phyloP scores from a whole-genome alignment of 2,797 vertebrate species.

The Dendrocincla fuliginosa region DNA sequence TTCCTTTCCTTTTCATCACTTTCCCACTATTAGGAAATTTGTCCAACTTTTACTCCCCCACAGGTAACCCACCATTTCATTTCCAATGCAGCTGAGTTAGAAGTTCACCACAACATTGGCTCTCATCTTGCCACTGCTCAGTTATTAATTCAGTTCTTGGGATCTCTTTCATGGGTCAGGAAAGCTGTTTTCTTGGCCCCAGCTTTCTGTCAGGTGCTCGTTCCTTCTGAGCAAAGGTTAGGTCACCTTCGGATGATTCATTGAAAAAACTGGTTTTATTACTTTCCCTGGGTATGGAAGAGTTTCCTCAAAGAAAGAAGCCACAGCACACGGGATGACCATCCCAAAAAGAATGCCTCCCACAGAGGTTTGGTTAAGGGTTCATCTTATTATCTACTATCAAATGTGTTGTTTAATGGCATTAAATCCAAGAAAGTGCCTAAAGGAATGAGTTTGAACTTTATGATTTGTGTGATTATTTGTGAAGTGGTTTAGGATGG shows the following conservation, averaged over 20 bases:
- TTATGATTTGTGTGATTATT: background rate
- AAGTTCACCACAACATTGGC: background rate
- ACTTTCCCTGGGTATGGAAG: background rate
- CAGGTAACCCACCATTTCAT: background rate
- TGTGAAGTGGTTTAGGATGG: background rate
- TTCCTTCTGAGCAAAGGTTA: slow-evolving; percentile 44
- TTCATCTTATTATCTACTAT: background rate
- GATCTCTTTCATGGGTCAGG: background rate
- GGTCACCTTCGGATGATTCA: slow-evolving; percentile 1
- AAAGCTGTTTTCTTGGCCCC: background rate
- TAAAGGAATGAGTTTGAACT: background rate
- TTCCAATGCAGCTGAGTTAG: background rate
- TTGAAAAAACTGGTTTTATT: slow-evolving; percentile 25
- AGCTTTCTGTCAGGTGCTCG: background rate
- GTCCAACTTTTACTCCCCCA: background rate
- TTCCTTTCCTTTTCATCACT: background rate
- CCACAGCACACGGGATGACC: background rate
- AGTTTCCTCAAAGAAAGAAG: background rate
- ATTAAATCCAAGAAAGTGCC: background rate
- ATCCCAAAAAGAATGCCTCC: background rate
- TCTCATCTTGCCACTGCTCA: background rate
- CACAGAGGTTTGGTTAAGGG: background rate
- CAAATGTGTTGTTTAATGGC: background rate
- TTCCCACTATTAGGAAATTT: background rate
- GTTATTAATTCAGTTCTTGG: background rate